Base-by-base conservation (phyloP, 2,888 invertebrate genomes). In the Monochamus alternatus region DNA sequence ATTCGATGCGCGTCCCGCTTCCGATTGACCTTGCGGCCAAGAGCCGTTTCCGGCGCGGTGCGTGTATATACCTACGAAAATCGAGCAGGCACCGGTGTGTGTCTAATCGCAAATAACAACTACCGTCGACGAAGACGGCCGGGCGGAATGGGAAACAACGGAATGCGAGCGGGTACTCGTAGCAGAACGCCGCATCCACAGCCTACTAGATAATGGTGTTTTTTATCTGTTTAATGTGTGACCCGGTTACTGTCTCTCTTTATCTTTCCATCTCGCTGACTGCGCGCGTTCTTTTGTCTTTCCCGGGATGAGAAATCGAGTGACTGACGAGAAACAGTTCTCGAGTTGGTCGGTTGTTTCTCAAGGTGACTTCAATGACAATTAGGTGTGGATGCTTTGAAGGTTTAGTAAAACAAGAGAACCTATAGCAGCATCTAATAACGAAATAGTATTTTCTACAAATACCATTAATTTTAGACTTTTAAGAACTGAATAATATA, bases 81-180 rank as follows among this genome's bases (percentile, higher is more conserved):
- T 55, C 71, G 60, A 75, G 73, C 75, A 60, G 43, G 75, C 75
- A 66, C 72, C 71, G 62, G 73, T 74, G 69, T 32, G 70, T 75
- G 70, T 75, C 65, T 76, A 78, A 76, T 78, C 73, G 75, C 68
- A 58, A 78, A 75, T 75, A 76, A 78, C 75, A 73, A 78, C 73
- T 72, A 78, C 47, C 44, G 64, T 78, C 75, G 63, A 75, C 78
- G 75, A 74, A 76, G 74, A 71, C 69, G 55, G n/a, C 22, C n/a
- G 14, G 55, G 5, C 14, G 76, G 75, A 74, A 76, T 75, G 71
- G 71, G 71, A 71, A 71, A 38, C 71, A 52, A 38, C 31, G 71
- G 71, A 63, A 70, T 70, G 69, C 71, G 63, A 63, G 65, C 63
- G 38, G 10, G 38, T 22, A 30, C 30, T 12, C 63, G 65, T 75